Evolutionary conservation across 2,888 invertebrate genomes (phyloP).

Genomic region (Argynnis bischoffii): DNA sequence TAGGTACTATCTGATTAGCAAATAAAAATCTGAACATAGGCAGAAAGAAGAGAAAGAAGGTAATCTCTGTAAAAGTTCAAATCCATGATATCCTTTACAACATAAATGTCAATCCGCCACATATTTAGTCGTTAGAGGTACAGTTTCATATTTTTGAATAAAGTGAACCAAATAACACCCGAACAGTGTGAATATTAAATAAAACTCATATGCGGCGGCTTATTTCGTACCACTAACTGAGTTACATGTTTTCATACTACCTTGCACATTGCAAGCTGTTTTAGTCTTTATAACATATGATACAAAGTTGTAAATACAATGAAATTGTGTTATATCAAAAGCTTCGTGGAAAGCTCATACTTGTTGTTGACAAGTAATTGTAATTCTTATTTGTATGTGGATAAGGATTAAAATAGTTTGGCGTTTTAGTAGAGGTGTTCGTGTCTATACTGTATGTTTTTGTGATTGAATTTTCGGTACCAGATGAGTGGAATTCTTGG

Average conservation of each 20-base stretch:
- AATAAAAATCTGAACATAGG: no score
- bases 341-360: background rate
- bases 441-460: constrained; percentile 21
- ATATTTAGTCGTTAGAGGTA: background rate
- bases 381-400: background rate
- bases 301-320: background rate
- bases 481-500: constrained; percentile 12
- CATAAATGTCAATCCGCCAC: background rate
- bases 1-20: no score
- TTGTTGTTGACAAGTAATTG: background rate
- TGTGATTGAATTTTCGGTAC: constrained; percentile 34
- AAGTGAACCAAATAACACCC: constrained; percentile 22
- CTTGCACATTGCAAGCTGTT: background rate
- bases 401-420: constrained; percentile 13
- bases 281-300: rapidly evolving
- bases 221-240: constrained; percentile 16
- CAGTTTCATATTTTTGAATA: background rate
- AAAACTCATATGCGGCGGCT: constrained; percentile 17
- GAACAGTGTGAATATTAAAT: constrained; percentile 40
- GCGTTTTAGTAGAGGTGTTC: background rate
- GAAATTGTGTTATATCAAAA: background rate
- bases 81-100: constrained; percentile 33
- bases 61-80: no score
- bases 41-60: no score
- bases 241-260: background rate